A percentile compares a stretch with the other conserved stretches of the same genome.
phyloP scores from a whole-genome alignment of 2,113 vertebrate genomes.

The Podiceps cristatus region DNA sequence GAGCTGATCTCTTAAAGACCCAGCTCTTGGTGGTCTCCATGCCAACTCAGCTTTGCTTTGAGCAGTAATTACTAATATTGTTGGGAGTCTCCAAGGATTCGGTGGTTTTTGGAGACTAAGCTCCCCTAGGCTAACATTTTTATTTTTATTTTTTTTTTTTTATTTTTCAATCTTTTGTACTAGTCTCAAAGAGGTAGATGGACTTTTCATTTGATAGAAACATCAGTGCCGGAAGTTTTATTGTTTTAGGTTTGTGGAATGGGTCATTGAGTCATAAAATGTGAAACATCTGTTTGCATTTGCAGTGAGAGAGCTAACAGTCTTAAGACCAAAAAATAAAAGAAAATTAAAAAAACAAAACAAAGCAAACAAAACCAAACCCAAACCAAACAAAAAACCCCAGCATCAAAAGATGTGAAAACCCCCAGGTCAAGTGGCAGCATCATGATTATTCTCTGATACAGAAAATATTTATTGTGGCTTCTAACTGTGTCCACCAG shows the following conservation, averaged over 20 bases:
- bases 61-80: constrained; percentile 46
- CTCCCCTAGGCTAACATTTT: constrained; percentile 52
- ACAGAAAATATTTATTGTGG: constrained; percentile 34
- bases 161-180: constrained; percentile 31
- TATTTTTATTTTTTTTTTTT: constrained; percentile 48
- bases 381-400: neutral
- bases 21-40: constrained; percentile 46
- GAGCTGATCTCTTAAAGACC: constrained; percentile 36
- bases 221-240: constrained; percentile 40
- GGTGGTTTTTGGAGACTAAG: constrained; percentile 40
- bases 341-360: neutral
- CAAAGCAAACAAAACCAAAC: neutral
- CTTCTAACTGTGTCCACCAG: constrained; percentile 29
- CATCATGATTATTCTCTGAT: neutral
- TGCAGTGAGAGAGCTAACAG: constrained; percentile 47
- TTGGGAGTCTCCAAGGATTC: constrained; percentile 36
- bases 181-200: constrained; percentile 38
- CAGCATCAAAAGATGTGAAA: neutral
- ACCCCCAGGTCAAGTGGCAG: constrained; percentile 24
- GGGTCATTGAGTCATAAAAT: constrained; percentile 60
- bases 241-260: constrained; percentile 57
- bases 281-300: constrained; percentile 71
- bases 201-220: constrained; percentile 75
- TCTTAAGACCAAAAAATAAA: neutral
- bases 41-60: constrained; percentile 49